Evolutionary conservation across 2,888 invertebrate species (phyloP), one percentile per base, ranked within the genome.

Genomic region (Drosophila suboccidentalis): DNA sequence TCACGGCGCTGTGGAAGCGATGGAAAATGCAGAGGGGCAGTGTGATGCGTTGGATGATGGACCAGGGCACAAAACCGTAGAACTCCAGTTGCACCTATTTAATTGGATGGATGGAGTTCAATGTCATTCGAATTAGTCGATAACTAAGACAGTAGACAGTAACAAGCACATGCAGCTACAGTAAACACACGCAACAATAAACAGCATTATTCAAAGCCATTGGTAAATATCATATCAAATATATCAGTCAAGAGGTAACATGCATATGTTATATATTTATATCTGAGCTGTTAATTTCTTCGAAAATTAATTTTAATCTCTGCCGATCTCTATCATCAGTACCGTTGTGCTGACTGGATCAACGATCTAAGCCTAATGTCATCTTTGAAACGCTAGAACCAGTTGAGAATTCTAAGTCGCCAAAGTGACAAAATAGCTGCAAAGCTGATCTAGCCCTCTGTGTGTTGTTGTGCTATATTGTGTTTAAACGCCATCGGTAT

Each of bases 1-100:
- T 97, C 36, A 98, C 98, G 32, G 98, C 97, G 71, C 97, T 97
- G 93, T 98, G 98, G 95, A 98, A 98, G 87, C 98, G 96, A 93
- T 98, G 98, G 95, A 98, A 98, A 92, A 98, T 98, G 94, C 97
- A 98, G 81, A 98, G 95, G 41, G 98, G 98, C 80, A 98, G 94
- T 84, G 98, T 97, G 90, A 98, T 95, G 90, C 98, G 96, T 93
- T 98, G 97, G 51, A 98, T 96, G 81, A 98, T 95, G 59, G 97
- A 96, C 98, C 98, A 98, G 75, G 98, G 96, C 74, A 97, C 95
- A 92, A 96, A 97, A 62, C 98, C 98, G 92, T 98, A 98, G 94
- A 98, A 98, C 87, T 97, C 96, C 89, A 97, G 94, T 94, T 97
- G 97, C 76, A 96, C 95, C 94, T 94, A 74, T 19, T 55, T 13